Conservation (phyloP, 2,888 invertebrate genomes). For the Resseliella maxima region DNA sequence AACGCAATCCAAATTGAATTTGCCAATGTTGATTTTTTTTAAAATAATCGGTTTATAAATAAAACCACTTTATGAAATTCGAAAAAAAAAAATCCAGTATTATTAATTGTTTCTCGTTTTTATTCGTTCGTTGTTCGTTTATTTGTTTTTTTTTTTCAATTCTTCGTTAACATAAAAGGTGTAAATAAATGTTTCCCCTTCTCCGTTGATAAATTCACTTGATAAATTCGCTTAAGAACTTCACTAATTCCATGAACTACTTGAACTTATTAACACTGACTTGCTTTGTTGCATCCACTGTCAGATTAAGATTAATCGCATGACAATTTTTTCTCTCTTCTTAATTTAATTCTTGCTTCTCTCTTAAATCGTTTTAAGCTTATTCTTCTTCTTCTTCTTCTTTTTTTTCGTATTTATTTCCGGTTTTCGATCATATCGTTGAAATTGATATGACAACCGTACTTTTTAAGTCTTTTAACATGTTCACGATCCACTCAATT, state of each 20-base stretch:
- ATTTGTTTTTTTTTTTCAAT: too few species aligned
- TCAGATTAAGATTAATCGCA: background rate
- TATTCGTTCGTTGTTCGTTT: too few species aligned
- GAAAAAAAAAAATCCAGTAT: too few species aligned
- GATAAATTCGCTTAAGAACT: background rate
- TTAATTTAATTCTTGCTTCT: background rate
- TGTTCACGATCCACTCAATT: background rate
- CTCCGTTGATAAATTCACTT: background rate
- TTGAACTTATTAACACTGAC: background rate
- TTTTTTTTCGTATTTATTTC: background rate
- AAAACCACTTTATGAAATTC: too few species aligned
- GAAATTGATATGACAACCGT: background rate
- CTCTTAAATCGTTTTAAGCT: slow-evolving; percentile 38
- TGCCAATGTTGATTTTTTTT: too few species aligned
- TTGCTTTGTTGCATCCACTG: slow-evolving; percentile 2
- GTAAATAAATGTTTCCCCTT: too few species aligned
- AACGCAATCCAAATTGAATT: background rate
- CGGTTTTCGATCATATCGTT: background rate
- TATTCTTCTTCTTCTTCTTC: too few species aligned
- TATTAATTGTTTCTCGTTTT: too few species aligned
- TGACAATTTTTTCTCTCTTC: background rate
- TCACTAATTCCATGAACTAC: background rate
- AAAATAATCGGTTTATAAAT: too few species aligned
- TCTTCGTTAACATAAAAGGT: background rate
- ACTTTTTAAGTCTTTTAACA: background rate